Evolutionary conservation across 2,888 invertebrate genomes (phyloP), one percentile per base, ranked within the genome.

Genomic region (Prosopocoilus inquinatus): DNA sequence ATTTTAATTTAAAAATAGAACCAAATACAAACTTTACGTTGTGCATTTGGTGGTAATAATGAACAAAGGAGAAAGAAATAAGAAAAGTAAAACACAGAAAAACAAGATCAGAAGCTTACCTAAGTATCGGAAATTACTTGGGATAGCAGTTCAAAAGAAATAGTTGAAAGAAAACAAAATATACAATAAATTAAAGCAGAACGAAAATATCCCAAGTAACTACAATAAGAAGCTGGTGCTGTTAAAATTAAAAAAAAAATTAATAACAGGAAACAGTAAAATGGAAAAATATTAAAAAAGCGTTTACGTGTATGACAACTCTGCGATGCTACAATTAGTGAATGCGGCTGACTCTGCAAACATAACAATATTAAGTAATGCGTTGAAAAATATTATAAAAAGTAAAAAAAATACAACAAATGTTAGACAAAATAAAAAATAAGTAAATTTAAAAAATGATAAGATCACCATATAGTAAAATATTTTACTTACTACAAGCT

Each of bases 301-400:
- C 72, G 70, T 70, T 57, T 75, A 76, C 72, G 74, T 74, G 74
- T 72, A 70, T 73, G 65, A 72, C 72, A 75, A 71, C 67, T 73
- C 74, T 73, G 75, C 73, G 73, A 70, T 74, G 73, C 75, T 76
- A 75, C 75, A 74, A 73, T 75, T 75, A 75, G 74, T 75, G 74
- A 72, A 73, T 73, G 74, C 72, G 71, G 73, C 71, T 70, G 75
- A 71, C 67, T 76, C 75, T 75, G 75, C 75, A 74, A 75, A 75
- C 74, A 75, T 73, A 75, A 74, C 70, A 72, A 52, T 74, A 72
- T 74, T 74, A 70, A 73, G 72, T 74, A 73, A 68, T 67, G 72
- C 71, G 66, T 70, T 64, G 67, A 62, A 70, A 28, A 28, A 28
- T 28, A 28, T 28, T 28, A 28, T 65, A 65, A 70, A 58, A 62